Evolutionary conservation across 2,888 invertebrate species (phyloP).

Genomic region (Campoletis raptor): DNA sequence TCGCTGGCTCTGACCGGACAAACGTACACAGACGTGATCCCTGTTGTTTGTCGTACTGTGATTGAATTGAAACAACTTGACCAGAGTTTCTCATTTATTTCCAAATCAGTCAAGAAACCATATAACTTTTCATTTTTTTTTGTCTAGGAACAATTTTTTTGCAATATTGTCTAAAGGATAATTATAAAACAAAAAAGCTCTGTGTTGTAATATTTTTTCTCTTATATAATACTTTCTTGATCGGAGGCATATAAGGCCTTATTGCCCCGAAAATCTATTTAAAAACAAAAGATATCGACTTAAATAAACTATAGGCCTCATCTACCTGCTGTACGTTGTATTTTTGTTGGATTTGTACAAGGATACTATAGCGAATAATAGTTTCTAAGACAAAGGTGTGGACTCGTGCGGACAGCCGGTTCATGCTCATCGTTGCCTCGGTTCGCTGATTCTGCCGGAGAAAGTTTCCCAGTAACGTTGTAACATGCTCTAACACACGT

Average conservation of each 20-base stretch:
- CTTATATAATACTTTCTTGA: neutral
- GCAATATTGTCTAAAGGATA: no score
- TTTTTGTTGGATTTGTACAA: neutral
- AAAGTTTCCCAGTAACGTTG: constrained; percentile 75
- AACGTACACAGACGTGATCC: constrained; percentile 40
- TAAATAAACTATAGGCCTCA: neutral
- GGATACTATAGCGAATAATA: neutral
- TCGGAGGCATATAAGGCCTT: neutral
- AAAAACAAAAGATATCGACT: neutral
- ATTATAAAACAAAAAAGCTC: no score
- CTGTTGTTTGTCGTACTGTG: neutral
- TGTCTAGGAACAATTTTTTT: no score
- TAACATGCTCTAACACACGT: constrained; percentile 67
- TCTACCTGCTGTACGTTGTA: neutral
- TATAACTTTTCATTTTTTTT: no score
- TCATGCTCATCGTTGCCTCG: constrained; percentile 73
- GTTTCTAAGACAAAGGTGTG: neutral
- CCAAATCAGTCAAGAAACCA: neutral
- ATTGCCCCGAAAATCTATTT: neutral
- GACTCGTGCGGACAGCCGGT: constrained; percentile 37
- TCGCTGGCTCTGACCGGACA: constrained; percentile 38
- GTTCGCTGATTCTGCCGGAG: constrained; percentile 77
- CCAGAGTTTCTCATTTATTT: neutral
- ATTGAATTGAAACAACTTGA: neutral
- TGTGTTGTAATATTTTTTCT: neutral